Evolutionary conservation across 2,113 vertebrate genomes (phyloP), one percentile per base, ranked within the genome.

Genomic region (Corythaixoides concolor): DNA sequence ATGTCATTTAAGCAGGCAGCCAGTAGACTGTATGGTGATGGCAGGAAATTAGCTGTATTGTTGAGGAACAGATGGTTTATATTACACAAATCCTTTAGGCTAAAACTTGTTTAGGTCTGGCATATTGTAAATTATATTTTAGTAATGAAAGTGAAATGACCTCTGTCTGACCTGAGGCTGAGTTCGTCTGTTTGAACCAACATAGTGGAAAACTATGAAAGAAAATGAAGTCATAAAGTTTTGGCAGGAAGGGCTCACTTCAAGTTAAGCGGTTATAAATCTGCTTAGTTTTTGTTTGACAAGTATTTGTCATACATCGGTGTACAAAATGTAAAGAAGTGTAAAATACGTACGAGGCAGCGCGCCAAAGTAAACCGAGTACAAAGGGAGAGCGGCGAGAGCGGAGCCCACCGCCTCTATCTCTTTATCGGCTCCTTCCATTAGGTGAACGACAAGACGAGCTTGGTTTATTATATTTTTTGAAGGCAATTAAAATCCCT

Each of bases 1-100:
- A 95, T 88, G 93, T 76, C 96, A 94, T 95, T 98, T 95, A 97
- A 97, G 97, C 94, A 97, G 90, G 97, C 97, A 97, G 89, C 88
- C 97, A 97, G 97, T 97, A 98, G 97, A 98, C 96, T 96, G 95
- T 86, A 97, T 32, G 43, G 98, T 95, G 97, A 98, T 92, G 98
- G 98, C 94, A 97, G 98, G 98, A 98, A 98, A 98, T 98, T 97
- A 98, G 98, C 98, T 97, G 97, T 98, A 98, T 98, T 98, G 98
- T 98, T 97, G 98, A 98, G 93, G 98, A 98, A 97, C 99, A 99
- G 98, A 98, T 99, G 99, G 98, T 99, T 99, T 98, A 97, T 95
- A 98, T 99, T 99, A 98, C 60, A 96, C 96, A 98, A 98, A 98
- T 98, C 98, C 98, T 98, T 98, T 98, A 98, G 98, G 98, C 98